Evolutionary conservation across 2,888 invertebrate species (phyloP), one percentile per base, ranked within the genome.

Genomic region (Cylindroiulus punctatus): DNA sequence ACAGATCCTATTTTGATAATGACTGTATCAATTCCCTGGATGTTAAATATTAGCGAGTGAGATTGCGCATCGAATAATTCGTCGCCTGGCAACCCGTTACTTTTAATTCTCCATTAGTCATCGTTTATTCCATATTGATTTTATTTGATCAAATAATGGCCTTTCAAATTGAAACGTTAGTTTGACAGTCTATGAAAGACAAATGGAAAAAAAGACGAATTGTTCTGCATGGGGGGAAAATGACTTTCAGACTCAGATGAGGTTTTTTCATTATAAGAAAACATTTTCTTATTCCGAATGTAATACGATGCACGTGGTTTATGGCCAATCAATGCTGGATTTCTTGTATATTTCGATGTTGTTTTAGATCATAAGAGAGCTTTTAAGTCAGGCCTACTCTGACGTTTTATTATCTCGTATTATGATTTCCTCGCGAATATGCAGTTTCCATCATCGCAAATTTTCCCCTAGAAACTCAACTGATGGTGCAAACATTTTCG

Each of bases 71-170:
- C 8, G 7, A 40, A 65, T 65, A 65, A 26, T 26, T 30, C 76
- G 76, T 76, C 76, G 76, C 76, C 32, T 76, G 17, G 76, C 76
- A 76, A 76, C 76, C 76, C 76, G 76, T 76, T 76, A 76, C 76
- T 14, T 76, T 76, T 76, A 76, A 76, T 76, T 76, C 76, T 30
- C 76, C 76, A 76, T 76, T 76, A 76, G 76, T 76, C 76, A 76
- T 76, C 76, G 17, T 76, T 76, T 76, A 76, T 76, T 76, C 30
- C 76, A 76, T 76, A 76, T 76, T 30, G 76, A 76, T 76, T 76
- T 76, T 76, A 76, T 76, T 76, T 76, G 76, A 76, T 76, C 76
- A 30, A 76, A 76, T 30, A 76, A 76, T 30, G 76, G 30, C 76
- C 30, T 76, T 52, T 76, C 14, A 76, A 76, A 76, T 76, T 76